phyloP scores from a whole-genome alignment of 2,797 vertebrate species.

The Danio aesculapii region DNA sequence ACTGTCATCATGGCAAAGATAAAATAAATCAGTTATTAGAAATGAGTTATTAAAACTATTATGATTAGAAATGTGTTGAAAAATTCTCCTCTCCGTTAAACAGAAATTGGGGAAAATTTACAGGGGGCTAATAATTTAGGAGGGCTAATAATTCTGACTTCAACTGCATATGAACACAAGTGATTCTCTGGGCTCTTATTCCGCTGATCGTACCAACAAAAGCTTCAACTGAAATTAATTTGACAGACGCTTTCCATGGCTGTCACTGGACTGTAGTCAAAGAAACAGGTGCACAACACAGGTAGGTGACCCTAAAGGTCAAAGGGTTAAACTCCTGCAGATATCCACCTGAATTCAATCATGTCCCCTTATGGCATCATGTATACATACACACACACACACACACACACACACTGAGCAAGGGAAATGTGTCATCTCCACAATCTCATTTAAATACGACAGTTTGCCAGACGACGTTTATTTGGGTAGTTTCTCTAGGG shows the following conservation, averaged over 20 bases:
- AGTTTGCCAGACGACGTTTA: not conserved
- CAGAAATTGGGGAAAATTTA: too few species aligned
- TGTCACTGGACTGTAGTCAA: conserved; percentile 16
- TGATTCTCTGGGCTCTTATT: not conserved
- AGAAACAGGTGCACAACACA: conserved; percentile 37
- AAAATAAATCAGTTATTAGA: too few species aligned
- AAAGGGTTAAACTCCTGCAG: conserved; percentile 35
- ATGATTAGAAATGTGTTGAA: too few species aligned
- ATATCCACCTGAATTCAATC: conserved; percentile 1
- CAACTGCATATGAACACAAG: not conserved
- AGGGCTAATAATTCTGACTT: too few species aligned
- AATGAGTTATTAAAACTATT: too few species aligned
- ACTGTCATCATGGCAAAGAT: too few species aligned
- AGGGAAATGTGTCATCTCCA: conserved; percentile 5
- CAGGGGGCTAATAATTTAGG: too few species aligned
- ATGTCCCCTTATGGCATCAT: conserved; percentile 9
- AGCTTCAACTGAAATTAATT: not conserved
- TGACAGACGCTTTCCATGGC: conserved; percentile 18
- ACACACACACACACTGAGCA: not conserved
- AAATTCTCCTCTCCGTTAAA: too few species aligned
- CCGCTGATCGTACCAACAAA: not conserved
- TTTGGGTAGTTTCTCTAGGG: not conserved
- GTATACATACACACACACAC: not conserved
- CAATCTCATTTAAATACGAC: not conserved
- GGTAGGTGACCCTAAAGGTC: conserved; percentile 7